Base-by-base conservation (phyloP, 2,797 vertebrate species). In the Mionectes olivaceus region DNA sequence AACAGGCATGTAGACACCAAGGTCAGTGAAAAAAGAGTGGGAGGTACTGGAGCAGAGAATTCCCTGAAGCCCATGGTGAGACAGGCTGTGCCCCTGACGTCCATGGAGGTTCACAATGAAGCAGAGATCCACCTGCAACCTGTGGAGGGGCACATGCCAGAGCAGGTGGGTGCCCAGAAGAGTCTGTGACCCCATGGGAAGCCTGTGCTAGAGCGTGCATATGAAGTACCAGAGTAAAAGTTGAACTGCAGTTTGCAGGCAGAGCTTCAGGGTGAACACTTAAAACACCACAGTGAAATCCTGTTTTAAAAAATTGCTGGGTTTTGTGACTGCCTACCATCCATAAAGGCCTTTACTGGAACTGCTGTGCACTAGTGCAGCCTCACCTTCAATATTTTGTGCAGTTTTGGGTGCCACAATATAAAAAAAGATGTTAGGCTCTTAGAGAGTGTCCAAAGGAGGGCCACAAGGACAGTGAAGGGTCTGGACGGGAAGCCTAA, bases 381-480 rank as follows among this genome's bases (percentile, higher is more conserved):
- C 35, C 30, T 56, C 21, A 74, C 5, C 35, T 41, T 2, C 0
- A 49, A n/a, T 35, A 0, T 18, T 49, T 13, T 5, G 28, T 1
- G 9, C 35, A 43, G 35, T 7, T 64, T 49, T 30, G 25, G 7
- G 16, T 7, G 3, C 32, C 25, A 57, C 21, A 41, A 41, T 10
- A 7, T 25, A 41, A 25, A 11, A 11, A 74, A 56, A 64, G 32
- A 32, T 4, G 47, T 25, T 25, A 49, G 64, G 21, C 21, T 46
- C 30, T 33, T 49, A 49, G 33, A 33, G 55, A n/a, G 17, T 10
- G 33, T 15, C 21, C 17, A 35, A 35, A 63, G 30, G 23, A 65
- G 25, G 6, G 13, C 32, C 32, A 25, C 11, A 10, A 49, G 7
- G 9, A 43, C 8, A 6, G 17, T 43, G 52, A 50, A 22, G 17